Evolutionary conservation across 2,888 invertebrate species (phyloP).

Genomic region (Drosophila mercatorum): DNA sequence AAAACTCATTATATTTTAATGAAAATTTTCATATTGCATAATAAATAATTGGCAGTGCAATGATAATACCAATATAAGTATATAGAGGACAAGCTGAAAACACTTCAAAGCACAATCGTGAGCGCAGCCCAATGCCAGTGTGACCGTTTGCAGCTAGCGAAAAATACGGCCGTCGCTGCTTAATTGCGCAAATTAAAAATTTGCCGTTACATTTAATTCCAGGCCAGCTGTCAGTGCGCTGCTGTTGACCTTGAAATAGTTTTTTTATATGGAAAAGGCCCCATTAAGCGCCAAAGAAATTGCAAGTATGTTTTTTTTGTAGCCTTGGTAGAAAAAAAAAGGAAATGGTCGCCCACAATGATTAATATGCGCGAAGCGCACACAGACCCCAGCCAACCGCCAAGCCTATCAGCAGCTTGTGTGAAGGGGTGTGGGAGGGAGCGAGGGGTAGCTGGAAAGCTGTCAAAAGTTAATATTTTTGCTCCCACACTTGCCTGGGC

Average conservation of each 20-base stretch:
- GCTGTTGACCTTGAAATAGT: conserved; percentile 44
- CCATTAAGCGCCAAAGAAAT: conserved; percentile 45
- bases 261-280: conserved; percentile 23
- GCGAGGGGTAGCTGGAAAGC: neutral
- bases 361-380: conserved; percentile 71
- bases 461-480: conserved; percentile 74
- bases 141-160: neutral
- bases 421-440: neutral
- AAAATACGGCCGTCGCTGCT: conserved; percentile 4
- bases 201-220: conserved; percentile 41
- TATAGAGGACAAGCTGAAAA: neutral
- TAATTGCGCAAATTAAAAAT: conserved; percentile 46
- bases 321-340: conserved; percentile 47
- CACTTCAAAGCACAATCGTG: neutral
- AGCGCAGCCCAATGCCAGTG: neutral
- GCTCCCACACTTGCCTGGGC: conserved; percentile 30
- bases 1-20: neutral
- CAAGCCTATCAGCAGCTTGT: too few relatives aligned
- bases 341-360: conserved; percentile 57
- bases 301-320: conserved; percentile 45
- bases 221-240: conserved; percentile 41
- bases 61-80: neutral
- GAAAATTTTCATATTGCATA: neutral
- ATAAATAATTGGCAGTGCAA: neutral
- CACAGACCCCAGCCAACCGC: conserved; percentile 17